A percentile compares a stretch with the other conserved stretches of the same genome.
phyloP scores from a whole-genome alignment of 1,140 invertebrate genomes.

The Brachionus angularis region DNA sequence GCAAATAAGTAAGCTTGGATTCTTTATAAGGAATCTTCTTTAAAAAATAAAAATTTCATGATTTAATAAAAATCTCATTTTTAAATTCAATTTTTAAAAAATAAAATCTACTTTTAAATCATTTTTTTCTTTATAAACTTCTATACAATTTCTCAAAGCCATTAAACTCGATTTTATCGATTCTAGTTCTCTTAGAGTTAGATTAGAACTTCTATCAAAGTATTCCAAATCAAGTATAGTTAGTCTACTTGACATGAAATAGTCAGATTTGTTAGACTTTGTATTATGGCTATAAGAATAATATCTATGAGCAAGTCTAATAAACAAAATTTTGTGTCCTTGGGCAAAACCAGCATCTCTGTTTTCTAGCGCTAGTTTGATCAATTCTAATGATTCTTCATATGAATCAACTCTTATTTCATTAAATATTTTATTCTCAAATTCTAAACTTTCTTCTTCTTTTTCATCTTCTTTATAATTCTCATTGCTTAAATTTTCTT shows the following conservation, averaged over 20 bases:
- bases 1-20: constrained; percentile 88
- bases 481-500: too few relatives aligned
- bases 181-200: background rate
- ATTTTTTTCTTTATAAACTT: constrained; percentile 77
- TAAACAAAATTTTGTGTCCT: too few relatives aligned
- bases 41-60: constrained; percentile 7
- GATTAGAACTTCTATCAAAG: background rate
- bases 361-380: too few relatives aligned
- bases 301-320: too few relatives aligned
- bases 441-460: too few relatives aligned
- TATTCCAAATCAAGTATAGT: constrained; percentile 14
- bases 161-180: constrained; percentile 79
- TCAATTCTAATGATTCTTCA: too few relatives aligned
- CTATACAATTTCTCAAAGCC: constrained; percentile 79
- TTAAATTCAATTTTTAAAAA: too few relatives aligned
- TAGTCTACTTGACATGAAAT: background rate
- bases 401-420: too few relatives aligned
- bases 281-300: too few relatives aligned
- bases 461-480: too few relatives aligned
- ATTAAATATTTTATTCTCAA: too few relatives aligned
- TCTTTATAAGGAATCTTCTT: constrained; percentile 85
- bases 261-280: background rate
- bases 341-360: too few relatives aligned
- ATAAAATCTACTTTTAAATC: background rate
- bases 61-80: background rate